A percentile compares a stretch with the other conserved stretches of the same genome.
phyloP scores from a whole-genome alignment of 2,113 vertebrate genomes.

The Forbesichthys papilliferus region DNA sequence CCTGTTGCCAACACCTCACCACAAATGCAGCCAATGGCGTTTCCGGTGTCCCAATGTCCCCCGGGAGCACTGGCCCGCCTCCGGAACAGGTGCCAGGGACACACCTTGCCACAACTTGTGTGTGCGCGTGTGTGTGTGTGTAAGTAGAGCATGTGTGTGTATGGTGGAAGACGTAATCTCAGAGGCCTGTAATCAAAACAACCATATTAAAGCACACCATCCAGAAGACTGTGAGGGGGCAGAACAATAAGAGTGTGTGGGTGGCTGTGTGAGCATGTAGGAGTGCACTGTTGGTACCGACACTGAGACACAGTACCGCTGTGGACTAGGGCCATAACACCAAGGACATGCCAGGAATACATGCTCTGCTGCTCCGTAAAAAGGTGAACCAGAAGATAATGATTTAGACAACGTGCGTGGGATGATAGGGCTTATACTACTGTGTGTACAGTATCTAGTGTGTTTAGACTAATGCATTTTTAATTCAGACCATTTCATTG shows the following conservation, averaged over 20 bases:
- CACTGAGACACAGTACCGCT: slow-evolving; percentile 17
- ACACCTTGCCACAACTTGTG: slow-evolving; percentile 34
- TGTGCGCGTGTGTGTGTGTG: neutral
- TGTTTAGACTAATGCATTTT: no score
- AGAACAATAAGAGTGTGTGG: slow-evolving; percentile 51
- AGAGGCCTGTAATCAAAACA: slow-evolving; percentile 31
- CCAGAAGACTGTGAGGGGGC: slow-evolving; percentile 20
- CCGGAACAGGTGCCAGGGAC: slow-evolving; percentile 48
- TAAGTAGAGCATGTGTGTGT: slow-evolving; percentile 14
- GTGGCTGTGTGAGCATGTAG: slow-evolving; percentile 54
- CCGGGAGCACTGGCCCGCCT: slow-evolving; percentile 27
- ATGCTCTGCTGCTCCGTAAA: no score
- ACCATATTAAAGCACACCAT: neutral
- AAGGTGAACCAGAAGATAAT: no score
- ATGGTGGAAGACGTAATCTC: slow-evolving; percentile 35
- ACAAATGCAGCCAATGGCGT: slow-evolving; percentile 41
- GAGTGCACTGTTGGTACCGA: slow-evolving; percentile 39
- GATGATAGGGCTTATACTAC: no score
- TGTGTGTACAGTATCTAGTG: no score
- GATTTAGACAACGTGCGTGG: no score
- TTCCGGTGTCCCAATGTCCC: neutral
- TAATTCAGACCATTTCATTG: no score
- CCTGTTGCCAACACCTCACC: slow-evolving; percentile 28
- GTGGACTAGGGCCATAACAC: slow-evolving; percentile 26
- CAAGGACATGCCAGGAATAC: neutral